Conservation (phyloP, 1,140 invertebrate species). For the Solenopsis invicta region DNA sequence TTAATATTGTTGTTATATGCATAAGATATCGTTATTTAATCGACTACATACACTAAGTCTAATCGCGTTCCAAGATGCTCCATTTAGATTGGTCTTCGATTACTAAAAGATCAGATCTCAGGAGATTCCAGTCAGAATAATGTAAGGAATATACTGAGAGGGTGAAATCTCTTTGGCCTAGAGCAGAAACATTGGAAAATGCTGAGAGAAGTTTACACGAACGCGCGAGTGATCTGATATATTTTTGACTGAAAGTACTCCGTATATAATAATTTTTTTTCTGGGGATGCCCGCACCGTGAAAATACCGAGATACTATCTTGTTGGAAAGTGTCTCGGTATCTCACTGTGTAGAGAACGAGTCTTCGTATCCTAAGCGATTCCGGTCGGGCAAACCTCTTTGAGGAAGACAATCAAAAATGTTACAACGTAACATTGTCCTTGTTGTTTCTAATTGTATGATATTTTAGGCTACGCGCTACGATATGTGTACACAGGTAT, state of each 20-base stretch:
- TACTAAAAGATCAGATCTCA: constrained; percentile 61
- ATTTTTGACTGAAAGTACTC: constrained; percentile 81
- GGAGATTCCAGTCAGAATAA: constrained; percentile 63
- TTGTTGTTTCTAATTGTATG: constrained; percentile 86
- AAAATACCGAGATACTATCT: constrained; percentile 34
- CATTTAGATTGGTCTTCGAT: constrained; percentile 63
- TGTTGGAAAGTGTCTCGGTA: constrained; percentile 10
- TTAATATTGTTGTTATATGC: constrained; percentile 87
- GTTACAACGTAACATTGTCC: constrained; percentile 86
- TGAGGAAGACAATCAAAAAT: constrained; percentile 87
- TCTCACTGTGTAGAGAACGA: constrained; percentile 29
- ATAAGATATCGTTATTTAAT: constrained; percentile 85
- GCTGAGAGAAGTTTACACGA: constrained; percentile 38
- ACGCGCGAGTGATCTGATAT: constrained; percentile 74
- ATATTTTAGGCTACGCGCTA: constrained; percentile 72
- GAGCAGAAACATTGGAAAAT: constrained; percentile 51
- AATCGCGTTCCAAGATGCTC: constrained; percentile 74
- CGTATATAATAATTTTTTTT: constrained; percentile 72
- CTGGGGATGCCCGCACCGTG: constrained; percentile 22
- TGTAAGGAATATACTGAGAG: constrained; percentile 12
- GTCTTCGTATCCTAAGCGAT: constrained; percentile 31
- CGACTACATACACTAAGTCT: constrained; percentile 70
- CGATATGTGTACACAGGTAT: constrained; percentile 48
- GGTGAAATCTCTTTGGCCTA: constrained; percentile 82
- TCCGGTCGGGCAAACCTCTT: constrained; percentile 76